Conservation (phyloP, 2,797 vertebrate genomes). For the Halcyon badia region DNA sequence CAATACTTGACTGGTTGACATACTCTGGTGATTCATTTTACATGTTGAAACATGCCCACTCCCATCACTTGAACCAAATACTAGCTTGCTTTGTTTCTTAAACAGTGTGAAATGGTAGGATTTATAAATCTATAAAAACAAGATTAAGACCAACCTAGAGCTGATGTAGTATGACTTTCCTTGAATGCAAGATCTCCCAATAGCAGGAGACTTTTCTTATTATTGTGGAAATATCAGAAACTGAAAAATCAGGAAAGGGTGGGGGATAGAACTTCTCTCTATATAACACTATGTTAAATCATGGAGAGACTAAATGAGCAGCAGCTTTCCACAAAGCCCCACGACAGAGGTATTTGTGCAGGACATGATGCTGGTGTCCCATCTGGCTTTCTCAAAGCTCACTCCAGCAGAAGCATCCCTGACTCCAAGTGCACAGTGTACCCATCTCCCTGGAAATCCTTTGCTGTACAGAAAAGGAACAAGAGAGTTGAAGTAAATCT, state of each 20-base stretch:
- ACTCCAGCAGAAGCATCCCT: background rate
- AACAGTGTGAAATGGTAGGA: background rate
- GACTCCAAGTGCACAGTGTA: background rate
- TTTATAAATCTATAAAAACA: constrained; percentile 3
- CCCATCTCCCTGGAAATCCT: background rate
- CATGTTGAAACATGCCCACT: constrained; percentile 33
- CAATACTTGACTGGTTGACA: background rate
- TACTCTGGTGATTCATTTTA: constrained; percentile 49
- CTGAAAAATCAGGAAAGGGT: background rate
- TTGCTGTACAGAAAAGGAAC: background rate
- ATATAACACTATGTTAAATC: background rate
- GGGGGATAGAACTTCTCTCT: background rate
- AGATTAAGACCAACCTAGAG: background rate
- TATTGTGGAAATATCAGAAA: background rate
- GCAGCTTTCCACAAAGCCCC: background rate
- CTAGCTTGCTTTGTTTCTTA: constrained; percentile 8
- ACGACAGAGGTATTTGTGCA: accelerated
- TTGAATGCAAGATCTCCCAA: background rate
- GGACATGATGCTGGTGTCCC: background rate
- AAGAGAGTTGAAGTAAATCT: background rate
- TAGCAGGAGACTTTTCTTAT: background rate
- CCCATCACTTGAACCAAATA: background rate
- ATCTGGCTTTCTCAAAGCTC: background rate
- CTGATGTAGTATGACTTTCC: background rate
- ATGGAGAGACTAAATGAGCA: background rate